Conservation (phyloP, 2,797 vertebrate genomes). For the Carcharodon carcharias region DNA sequence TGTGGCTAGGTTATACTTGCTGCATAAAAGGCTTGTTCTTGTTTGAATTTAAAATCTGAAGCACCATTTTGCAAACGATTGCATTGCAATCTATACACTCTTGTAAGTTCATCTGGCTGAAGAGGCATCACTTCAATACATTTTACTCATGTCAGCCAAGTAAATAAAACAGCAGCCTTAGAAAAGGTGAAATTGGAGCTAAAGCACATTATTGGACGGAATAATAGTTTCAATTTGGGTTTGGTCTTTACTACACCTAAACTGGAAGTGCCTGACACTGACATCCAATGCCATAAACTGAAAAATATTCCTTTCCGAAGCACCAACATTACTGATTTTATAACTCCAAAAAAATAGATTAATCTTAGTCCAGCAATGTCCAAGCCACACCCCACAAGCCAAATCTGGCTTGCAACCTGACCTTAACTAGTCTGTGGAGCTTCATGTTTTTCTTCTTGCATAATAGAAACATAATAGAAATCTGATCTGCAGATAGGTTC, state of each 20-base stretch:
- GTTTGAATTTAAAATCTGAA: too few relatives aligned
- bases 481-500: background rate
- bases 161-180: too few relatives aligned
- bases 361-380: background rate
- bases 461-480: background rate
- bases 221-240: background rate
- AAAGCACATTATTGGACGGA: too few relatives aligned
- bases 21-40: too few relatives aligned
- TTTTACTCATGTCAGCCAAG: too few relatives aligned
- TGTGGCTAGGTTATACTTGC: too few relatives aligned
- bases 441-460: background rate
- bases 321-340: background rate
- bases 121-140: too few relatives aligned
- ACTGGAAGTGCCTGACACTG: background rate
- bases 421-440: background rate
- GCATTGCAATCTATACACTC: too few relatives aligned
- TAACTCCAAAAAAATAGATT: background rate
- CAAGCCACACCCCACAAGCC: background rate
- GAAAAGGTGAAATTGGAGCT: too few relatives aligned
- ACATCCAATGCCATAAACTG: background rate
- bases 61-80: too few relatives aligned
- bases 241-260: background rate
- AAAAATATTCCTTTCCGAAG: background rate
- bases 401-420: background rate
- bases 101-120: too few relatives aligned